Conservation (phyloP, 92 coral and sea anemone genomes). For the Porites cylindrica region DNA sequence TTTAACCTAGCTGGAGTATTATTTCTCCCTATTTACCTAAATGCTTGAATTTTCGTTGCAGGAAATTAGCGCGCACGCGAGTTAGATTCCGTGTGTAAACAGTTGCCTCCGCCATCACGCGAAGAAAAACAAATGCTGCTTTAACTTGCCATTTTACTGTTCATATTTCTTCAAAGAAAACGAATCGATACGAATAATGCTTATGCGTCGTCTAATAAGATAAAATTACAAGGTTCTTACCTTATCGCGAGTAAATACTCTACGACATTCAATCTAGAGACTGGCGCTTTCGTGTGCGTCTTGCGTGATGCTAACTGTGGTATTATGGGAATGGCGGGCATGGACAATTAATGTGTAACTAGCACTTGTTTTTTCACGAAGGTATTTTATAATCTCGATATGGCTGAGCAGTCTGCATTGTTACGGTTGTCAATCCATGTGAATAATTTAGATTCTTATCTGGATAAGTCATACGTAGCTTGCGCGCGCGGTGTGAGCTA, state of each 20-base stretch:
- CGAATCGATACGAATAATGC: background rate
- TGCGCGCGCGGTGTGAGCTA: too few species aligned
- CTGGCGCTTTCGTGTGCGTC: constrained; percentile 2
- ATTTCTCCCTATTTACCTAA: constrained; percentile 17
- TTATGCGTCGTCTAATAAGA: background rate
- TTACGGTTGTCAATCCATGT: background rate
- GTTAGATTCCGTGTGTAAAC: constrained; percentile 6
- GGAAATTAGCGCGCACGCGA: constrained; percentile 33
- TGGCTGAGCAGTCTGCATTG: background rate
- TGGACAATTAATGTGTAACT: background rate
- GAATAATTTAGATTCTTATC: constrained; percentile 22
- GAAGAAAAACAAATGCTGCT: background rate
- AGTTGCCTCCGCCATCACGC: constrained; percentile 33
- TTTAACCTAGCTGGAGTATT: constrained; percentile 26
- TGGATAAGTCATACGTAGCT: too few species aligned
- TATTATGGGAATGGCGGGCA: constrained; percentile 30
- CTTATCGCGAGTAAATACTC: constrained; percentile 5
- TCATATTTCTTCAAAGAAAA: background rate
- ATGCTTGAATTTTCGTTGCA: background rate
- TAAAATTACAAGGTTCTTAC: background rate
- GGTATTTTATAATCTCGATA: constrained; percentile 8
- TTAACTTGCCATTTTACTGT: background rate
- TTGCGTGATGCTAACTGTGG: constrained; percentile 39
- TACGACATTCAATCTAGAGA: background rate
- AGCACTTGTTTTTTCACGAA: background rate